Evolutionary conservation across 2,113 vertebrate species (phyloP), one percentile per base, ranked within the genome.

Genomic region (Octodon degus): DNA sequence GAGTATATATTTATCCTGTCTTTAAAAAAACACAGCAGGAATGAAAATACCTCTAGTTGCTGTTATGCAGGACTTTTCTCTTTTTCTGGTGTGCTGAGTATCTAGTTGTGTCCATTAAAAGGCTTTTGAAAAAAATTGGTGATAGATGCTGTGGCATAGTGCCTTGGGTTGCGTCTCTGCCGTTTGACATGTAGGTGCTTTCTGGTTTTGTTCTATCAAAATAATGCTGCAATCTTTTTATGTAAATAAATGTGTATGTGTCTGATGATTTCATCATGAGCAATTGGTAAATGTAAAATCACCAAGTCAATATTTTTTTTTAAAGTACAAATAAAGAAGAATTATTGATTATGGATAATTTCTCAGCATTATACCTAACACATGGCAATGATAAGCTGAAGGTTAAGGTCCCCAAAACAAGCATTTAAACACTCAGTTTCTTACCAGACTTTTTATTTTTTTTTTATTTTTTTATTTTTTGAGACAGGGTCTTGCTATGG

Each of bases 271-370:
- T 72, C 22, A 40, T 95, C 40, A 43, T 4, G 30, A 90, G 67
- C 94, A 95, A 89, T 19, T 47, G 40, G 24, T 74, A 76, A 92
- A 37, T 20, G 8, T 88, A 63, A 85, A 92, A 68, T 85, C 68
- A 89, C 10, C 10, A 58, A 37, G 67, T 93, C 30, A 89, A 72
- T 93, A 67, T 86, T 92, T 84, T 92, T 92, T 83, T 94, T 93
- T 81, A 94, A 68, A 58, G 27, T 50, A 17, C 55, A 84, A 90
- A 63, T 60, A 96, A 80, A 70, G 68, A 53, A 14, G 30, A 53
- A 83, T 92, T 95, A 47, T 76, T 85, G 70, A 79, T 90, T 76
- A 84, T 53, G 43, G 43, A 72, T 72, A 32, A 37, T 76, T 91
- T 96, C 92, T 91, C 81, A 76, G 6, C 58, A 27, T 80, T 53